phyloP scores from a whole-genome alignment of 2,797 vertebrate species.

The Siniperca obscura region DNA sequence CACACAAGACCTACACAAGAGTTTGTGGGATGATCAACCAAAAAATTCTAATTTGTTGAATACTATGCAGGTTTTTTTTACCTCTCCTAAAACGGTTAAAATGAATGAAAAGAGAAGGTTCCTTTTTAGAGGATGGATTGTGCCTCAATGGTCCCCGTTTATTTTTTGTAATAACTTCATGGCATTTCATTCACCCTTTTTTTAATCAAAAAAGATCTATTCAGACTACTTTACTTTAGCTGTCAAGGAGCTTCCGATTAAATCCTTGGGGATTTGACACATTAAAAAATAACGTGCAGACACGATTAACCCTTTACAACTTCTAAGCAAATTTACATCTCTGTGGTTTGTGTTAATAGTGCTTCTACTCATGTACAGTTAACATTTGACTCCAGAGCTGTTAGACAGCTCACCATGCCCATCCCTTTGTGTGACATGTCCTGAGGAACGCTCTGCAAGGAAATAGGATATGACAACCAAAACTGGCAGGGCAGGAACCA shows the following conservation, averaged over 20 bases:
- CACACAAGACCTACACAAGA: too few species aligned
- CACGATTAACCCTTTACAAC: slow-evolving; percentile 24
- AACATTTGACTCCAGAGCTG: slow-evolving; percentile 53
- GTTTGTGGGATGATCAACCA: too few species aligned
- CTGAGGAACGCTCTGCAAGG: slow-evolving; percentile 73
- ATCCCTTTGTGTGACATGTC: slow-evolving; percentile 85
- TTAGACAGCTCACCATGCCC: slow-evolving; percentile 63
- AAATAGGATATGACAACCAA: slow-evolving; percentile 5
- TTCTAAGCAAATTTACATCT: slow-evolving; percentile 17
- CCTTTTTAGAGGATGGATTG: neutral
- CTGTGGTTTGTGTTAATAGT: slow-evolving; percentile 41
- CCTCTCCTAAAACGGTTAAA: too few species aligned
- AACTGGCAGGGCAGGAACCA: neutral
- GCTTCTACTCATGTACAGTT: slow-evolving; percentile 36
- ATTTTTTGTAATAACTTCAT: neutral
- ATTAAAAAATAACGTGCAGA: slow-evolving; percentile 5
- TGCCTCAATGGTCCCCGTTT: neutral
- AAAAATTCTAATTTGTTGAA: too few species aligned
- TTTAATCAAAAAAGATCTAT: neutral
- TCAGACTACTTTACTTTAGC: neutral
- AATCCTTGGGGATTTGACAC: slow-evolving; percentile 1
- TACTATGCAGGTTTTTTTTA: too few species aligned
- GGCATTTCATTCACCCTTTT: neutral
- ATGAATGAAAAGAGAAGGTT: too few species aligned
- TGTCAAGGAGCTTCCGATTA: neutral